These are phyloP conservation scores for Vespertilio murinus DNA, from an alignment of 2,797 vertebrate species.

Conservation along the genomic window DNA sequence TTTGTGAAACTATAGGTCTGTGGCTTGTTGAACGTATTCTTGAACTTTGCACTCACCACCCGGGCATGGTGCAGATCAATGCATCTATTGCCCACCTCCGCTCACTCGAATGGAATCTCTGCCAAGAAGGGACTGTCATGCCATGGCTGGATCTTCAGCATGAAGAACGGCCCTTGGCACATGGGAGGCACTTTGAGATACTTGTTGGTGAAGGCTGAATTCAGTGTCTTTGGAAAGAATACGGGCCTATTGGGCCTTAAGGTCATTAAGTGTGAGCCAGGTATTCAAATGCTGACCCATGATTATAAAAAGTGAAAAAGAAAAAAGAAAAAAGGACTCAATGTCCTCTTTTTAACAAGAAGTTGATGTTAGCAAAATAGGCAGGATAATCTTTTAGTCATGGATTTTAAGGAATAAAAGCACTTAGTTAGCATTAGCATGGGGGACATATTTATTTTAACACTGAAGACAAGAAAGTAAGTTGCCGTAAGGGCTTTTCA, in stretches of 20 bases:
- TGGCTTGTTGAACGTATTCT: background rate
- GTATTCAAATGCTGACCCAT: background rate
- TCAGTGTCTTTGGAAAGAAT: slow-evolving; percentile 5
- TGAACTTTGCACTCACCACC: background rate
- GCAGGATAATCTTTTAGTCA: background rate
- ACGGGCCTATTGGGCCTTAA: background rate
- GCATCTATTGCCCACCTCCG: background rate
- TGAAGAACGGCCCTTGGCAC: background rate
- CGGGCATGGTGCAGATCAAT: background rate
- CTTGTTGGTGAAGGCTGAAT: background rate
- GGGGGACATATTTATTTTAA: background rate
- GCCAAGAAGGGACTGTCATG: background rate
- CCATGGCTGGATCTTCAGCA: background rate
- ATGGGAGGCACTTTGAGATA: background rate
- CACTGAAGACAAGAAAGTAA: background rate
- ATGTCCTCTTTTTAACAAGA: slow-evolving; percentile 10
- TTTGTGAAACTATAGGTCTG: slow-evolving; percentile 1
- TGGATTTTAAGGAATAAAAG: slow-evolving; percentile 1
- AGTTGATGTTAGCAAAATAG: background rate
- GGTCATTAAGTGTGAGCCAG: background rate
- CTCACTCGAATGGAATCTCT: background rate
- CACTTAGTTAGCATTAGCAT: background rate
- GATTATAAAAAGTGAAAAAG: slow-evolving; percentile 5
- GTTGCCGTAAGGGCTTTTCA: background rate
- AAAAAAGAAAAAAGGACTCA: background rate